A percentile compares a stretch with the other conserved stretches of the same genome.
These are phyloP conservation scores for Corythucha ciliata DNA, from an alignment of 2,888 invertebrate genomes.

Conservation along the genomic window DNA sequence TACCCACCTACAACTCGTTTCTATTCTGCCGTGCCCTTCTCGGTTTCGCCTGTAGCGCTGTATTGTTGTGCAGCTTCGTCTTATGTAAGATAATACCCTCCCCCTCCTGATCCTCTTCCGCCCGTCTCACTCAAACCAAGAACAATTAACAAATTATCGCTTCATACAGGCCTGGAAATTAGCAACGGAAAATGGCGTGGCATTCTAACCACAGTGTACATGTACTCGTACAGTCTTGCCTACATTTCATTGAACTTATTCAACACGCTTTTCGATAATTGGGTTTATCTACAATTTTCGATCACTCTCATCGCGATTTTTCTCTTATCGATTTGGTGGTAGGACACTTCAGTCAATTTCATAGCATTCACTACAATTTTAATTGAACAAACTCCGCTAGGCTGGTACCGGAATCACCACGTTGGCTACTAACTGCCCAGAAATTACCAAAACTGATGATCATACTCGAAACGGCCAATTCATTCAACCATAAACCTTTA, in stretches of 20 bases:
- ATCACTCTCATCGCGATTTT: conserved; percentile 62
- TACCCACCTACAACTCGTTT: conserved; percentile 12
- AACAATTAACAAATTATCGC: neutral
- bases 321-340: conserved; percentile 54
- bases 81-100: conserved; percentile 20
- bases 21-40: conserved; percentile 11
- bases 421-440: conserved; percentile 65
- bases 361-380: too few species aligned
- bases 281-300: conserved; percentile 61
- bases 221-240: conserved; percentile 66
- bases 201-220: conserved; percentile 67
- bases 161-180: conserved; percentile 54
- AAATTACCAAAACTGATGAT: conserved; percentile 57
- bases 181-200: conserved; percentile 72
- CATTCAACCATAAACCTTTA: conserved; percentile 12
- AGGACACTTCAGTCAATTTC: too few species aligned
- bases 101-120: too few species aligned
- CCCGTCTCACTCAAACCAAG: too few species aligned
- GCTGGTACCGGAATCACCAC: conserved; percentile 67
- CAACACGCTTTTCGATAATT: conserved; percentile 59
- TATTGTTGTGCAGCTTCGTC: conserved; percentile 16
- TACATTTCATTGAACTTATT: conserved; percentile 63
- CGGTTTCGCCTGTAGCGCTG: conserved; percentile 17
- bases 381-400: too few species aligned
- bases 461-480: conserved; percentile 49